These are phyloP conservation scores for Phoxinus phoxinus DNA, from an alignment of 2,113 vertebrate species.

Conservation along the genomic window DNA sequence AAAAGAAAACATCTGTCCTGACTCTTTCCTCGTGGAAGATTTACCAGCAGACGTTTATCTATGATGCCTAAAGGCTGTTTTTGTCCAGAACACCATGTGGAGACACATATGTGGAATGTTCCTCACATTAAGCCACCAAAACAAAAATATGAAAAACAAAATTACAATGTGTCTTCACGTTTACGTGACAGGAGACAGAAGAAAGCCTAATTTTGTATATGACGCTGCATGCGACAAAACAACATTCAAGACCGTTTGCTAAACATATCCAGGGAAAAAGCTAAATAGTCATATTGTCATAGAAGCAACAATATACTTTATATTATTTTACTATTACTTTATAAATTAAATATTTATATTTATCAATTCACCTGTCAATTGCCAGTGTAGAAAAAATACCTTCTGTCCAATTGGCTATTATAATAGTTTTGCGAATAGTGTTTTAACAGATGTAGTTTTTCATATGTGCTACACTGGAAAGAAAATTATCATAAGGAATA, in stretches of 20 bases:
- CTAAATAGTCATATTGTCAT: background rate
- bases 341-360: too few species aligned
- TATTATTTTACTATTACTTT: too few species aligned
- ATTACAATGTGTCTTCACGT: background rate
- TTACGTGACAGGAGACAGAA: background rate
- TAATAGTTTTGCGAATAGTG: background rate
- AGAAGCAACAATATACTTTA: too few species aligned
- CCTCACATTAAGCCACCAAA: slow-evolving; percentile 19
- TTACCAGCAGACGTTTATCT: background rate
- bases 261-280: background rate
- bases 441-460: background rate
- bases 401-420: background rate
- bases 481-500: background rate
- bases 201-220: background rate
- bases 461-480: background rate
- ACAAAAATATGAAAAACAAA: slow-evolving; percentile 11
- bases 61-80: slow-evolving; percentile 18
- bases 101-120: slow-evolving; percentile 16
- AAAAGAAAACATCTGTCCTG: slow-evolving; percentile 20
- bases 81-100: background rate
- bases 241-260: background rate
- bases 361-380: background rate
- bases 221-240: background rate
- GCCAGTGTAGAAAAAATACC: background rate
- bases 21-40: background rate